Percentiles rank a stretch among this genome's conserved stretches.
phyloP scores from a whole-genome alignment of 2,888 invertebrate genomes.

The Eupithecia vulgata region DNA sequence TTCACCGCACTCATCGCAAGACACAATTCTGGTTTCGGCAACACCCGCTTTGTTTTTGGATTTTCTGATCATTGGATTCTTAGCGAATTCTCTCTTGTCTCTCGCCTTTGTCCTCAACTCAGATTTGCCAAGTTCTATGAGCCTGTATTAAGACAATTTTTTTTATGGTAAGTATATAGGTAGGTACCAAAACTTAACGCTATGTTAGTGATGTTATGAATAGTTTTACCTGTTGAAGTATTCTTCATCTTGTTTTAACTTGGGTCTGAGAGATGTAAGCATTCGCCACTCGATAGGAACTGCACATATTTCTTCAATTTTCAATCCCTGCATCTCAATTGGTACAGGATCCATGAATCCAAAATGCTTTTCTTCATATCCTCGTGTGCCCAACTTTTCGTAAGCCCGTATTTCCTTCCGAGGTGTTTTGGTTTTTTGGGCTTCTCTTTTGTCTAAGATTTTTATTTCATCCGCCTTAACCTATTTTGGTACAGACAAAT shows the following conservation, averaged over 20 bases:
- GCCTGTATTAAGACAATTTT: constrained; percentile 72
- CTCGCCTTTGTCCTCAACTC: constrained; percentile 88
- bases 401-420: constrained; percentile 88
- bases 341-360: constrained; percentile 90
- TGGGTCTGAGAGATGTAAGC: constrained; percentile 94
- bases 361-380: constrained; percentile 81
- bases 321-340: constrained; percentile 89
- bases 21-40: constrained; percentile 89
- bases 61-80: constrained; percentile 88
- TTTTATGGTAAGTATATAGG: no score
- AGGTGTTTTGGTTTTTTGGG: constrained; percentile 89
- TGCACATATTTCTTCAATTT: constrained; percentile 90
- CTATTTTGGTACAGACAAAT: constrained; percentile 60
- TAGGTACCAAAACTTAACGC: neutral
- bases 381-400: constrained; percentile 86
- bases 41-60: constrained; percentile 93
- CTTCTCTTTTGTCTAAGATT: constrained; percentile 86
- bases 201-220: neutral
- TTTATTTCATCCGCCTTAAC: constrained; percentile 90
- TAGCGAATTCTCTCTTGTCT: constrained; percentile 87
- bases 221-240: constrained; percentile 89
- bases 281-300: constrained; percentile 97
- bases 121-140: constrained; percentile 92
- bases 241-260: constrained; percentile 92
- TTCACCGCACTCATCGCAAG: constrained; percentile 92